Evolutionary conservation across 2,113 vertebrate species (phyloP), one percentile per base, ranked within the genome.

Genomic region (Lichenostomus cassidix): DNA sequence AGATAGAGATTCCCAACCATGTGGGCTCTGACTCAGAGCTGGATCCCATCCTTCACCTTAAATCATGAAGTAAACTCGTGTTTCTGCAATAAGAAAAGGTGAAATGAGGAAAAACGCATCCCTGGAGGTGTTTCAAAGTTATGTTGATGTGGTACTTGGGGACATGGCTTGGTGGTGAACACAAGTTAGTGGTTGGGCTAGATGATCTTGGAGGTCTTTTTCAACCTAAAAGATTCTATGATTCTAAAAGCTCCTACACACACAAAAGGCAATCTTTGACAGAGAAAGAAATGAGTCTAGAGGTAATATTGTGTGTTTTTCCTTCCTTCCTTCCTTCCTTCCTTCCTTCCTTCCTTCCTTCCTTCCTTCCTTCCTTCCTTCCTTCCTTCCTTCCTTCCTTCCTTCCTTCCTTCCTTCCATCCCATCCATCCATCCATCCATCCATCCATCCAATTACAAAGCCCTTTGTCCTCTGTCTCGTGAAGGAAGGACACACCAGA

Each of bases 21-120:
- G 3, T 1, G 31, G 44, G 27, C 31, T 86, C 29, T 64, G 63
- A 37, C 20, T 60, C 35, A 27, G 49, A 76, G 21, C 49, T 83
- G 60, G 24, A 41, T 55, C 29, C 29, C 49, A 35, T 5, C 11
- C 44, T n/a, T 11, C 49, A 25, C 39, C 24, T 39, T 9, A 69
- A 76, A 69, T 19, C 71, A 39, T 0, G 0, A 27, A 81, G 5
- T 18, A 39, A 58, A 52, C 11, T 53, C 3, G 0, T 22, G 14
- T 28, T 31, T 49, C 81, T 52, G 76, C 41, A 46, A 7, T 7
- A 23, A 80, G 39, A 21, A 33, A 75, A 83, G 33, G 13, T n/a
- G 16, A n/a, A 42, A 19, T 19, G 47, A 83, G 67, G 56, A 56
- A 42, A 67, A 68, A 6, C 33, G n/a, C 23, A 52, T 13, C 44